A percentile compares a stretch with the other conserved stretches of the same genome.
phyloP scores from a whole-genome alignment of 2,113 vertebrate genomes.

The Artemisiospiza belli region DNA sequence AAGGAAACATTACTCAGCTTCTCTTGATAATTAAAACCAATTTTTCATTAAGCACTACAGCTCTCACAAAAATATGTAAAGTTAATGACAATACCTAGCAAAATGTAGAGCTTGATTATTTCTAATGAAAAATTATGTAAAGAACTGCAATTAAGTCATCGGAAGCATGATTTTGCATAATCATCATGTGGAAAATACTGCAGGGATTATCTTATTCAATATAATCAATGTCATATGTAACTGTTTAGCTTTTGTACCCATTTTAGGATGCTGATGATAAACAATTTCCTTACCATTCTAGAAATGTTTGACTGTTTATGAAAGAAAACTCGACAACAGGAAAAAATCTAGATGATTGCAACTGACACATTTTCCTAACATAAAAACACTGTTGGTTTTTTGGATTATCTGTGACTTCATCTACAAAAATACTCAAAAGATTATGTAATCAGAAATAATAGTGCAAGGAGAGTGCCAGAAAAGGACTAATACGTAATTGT shows the following conservation, averaged over 20 bases:
- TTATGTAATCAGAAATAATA: not conserved
- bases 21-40: slow-evolving; percentile 22
- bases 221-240: slow-evolving; percentile 1
- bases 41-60: not conserved
- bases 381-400: not conserved
- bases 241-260: not conserved
- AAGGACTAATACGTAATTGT: not conserved
- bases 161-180: slow-evolving; percentile 24
- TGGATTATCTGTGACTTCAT: slow-evolving; percentile 17
- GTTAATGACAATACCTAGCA: slow-evolving; percentile 7
- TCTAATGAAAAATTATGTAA: slow-evolving; percentile 8
- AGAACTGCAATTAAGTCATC: slow-evolving; percentile 10
- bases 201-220: slow-evolving; percentile 7
- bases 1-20: not conserved
- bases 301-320: slow-evolving; percentile 12
- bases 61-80: slow-evolving; percentile 7
- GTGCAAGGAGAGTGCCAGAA: not conserved
- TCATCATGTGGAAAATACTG: slow-evolving; percentile 3
- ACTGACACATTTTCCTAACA: slow-evolving; percentile 8
- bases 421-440: slow-evolving; percentile 10
- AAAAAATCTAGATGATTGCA: slow-evolving; percentile 36
- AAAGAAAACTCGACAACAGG: slow-evolving; percentile 11
- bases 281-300: slow-evolving; percentile 8
- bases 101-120: slow-evolving; percentile 12
- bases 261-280: slow-evolving; percentile 33